Evolutionary conservation across 2,113 vertebrate genomes (phyloP), one percentile per base, ranked within the genome.

Genomic region (Ranitomeya imitator): DNA sequence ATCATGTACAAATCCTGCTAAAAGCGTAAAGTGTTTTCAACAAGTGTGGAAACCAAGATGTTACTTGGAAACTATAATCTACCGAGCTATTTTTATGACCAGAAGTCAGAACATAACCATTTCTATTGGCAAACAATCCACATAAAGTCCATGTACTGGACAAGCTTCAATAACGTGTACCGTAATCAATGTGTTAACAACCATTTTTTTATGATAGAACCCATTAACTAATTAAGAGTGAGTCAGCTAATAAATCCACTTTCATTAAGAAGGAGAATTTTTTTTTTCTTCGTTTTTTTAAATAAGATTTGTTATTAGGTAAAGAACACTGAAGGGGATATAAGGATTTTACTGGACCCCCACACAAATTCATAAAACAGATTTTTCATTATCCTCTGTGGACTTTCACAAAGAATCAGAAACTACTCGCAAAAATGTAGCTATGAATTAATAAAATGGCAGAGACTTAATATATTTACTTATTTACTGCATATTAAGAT

Each of bases 1-100:
- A 87, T 87, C 85, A 87, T 78, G 85, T 78, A 79, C 73, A 79
- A 86, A 86, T 80, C 61, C 77, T 87, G 76, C 85, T 86, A 87
- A 87, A 79, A 79, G 73, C 37, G 4, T 69, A 54, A 86, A 87
- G 85, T 87, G 85, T 79, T 87, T 87, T 87, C 55, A 86, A 78
- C 71, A 86, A 85, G 45, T 63, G 52, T 18, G 7, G 67, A 77
- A 55, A 73, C 57, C 59, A 86, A 59, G 55, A 61, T 86, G 85
- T 86, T 86, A 73, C 73, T 63, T 86, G 73, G 73, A 86, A 86
- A 86, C 71, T 63, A 86, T 51, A 76, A 86, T 77, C 71, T 61
- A 86, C 71, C 13, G 23, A 57, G 71, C 71, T 86, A 86, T 86
- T 86, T 79, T 86, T 86, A 86, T 65, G 71, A 65, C 59, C 37